Percentiles rank a stretch among this genome's conserved stretches.
phyloP scores from a whole-genome alignment of 2,797 vertebrate species.

The Chlorospingus flavigularis region DNA sequence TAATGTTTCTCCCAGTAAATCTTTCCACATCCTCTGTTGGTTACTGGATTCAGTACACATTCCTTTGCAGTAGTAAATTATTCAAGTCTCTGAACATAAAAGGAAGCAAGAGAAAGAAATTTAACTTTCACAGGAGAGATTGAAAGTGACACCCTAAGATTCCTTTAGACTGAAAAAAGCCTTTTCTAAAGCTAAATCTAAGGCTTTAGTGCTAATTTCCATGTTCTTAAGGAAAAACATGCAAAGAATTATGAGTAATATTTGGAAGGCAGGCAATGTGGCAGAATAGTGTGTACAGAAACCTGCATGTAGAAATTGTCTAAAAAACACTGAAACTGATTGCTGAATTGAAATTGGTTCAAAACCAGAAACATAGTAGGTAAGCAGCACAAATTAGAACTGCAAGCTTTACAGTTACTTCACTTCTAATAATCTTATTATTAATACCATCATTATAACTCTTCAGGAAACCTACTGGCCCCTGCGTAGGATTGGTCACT shows the following conservation, averaged over 20 bases:
- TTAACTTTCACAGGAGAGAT: conserved; percentile 28
- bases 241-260: background rate
- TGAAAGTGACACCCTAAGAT: conserved; percentile 7
- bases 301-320: background rate
- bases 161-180: conserved; percentile 9
- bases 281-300: background rate
- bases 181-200: conserved; percentile 11
- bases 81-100: conserved; percentile 51
- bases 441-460: background rate
- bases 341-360: background rate
- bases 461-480: background rate
- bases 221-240: background rate
- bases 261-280: background rate
- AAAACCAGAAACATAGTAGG: background rate
- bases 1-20: conserved; percentile 57
- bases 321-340: background rate
- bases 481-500: background rate
- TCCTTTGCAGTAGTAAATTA: conserved; percentile 58
- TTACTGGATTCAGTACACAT: conserved; percentile 52
- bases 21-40: conserved; percentile 54
- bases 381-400: background rate
- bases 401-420: background rate
- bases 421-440: background rate
- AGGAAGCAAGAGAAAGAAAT: conserved; percentile 52
- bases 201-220: background rate